Evolutionary conservation across 2,113 vertebrate genomes (phyloP).

Genomic region (Cairina moschata): DNA sequence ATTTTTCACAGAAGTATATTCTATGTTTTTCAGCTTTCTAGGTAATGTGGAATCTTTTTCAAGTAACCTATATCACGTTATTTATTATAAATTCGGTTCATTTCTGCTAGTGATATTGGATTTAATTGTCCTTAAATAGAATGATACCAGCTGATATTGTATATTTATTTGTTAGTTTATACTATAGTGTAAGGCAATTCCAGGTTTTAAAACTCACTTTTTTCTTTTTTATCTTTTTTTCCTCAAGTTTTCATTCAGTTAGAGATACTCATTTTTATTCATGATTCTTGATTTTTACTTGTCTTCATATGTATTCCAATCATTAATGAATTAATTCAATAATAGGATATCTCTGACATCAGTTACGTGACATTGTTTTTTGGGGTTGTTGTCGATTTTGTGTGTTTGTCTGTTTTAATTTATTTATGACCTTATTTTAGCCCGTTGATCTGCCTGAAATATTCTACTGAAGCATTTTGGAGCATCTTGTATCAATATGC

Average conservation of each 20-base stretch:
- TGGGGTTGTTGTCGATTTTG: background rate
- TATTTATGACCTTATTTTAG: conserved; percentile 38
- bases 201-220: background rate
- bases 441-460: conserved; percentile 49
- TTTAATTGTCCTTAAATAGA: background rate
- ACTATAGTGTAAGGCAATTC: background rate
- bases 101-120: background rate
- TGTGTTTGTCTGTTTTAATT: background rate
- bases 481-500: background rate
- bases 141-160: background rate
- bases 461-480: conserved; percentile 22
- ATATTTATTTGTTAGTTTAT: background rate
- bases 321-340: conserved; percentile 45
- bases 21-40: background rate
- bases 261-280: background rate
- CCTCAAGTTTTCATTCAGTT: background rate
- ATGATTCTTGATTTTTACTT: background rate
- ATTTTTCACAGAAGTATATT: background rate
- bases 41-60: background rate
- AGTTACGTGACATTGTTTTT: conserved; percentile 4
- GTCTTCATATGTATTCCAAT: conserved; percentile 32
- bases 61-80: background rate
- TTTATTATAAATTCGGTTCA: background rate
- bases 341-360: conserved; percentile 18
- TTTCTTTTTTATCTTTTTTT: background rate